phyloP scores from a whole-genome alignment of 1,140 invertebrate genomes.

The Bombus huntii region DNA sequence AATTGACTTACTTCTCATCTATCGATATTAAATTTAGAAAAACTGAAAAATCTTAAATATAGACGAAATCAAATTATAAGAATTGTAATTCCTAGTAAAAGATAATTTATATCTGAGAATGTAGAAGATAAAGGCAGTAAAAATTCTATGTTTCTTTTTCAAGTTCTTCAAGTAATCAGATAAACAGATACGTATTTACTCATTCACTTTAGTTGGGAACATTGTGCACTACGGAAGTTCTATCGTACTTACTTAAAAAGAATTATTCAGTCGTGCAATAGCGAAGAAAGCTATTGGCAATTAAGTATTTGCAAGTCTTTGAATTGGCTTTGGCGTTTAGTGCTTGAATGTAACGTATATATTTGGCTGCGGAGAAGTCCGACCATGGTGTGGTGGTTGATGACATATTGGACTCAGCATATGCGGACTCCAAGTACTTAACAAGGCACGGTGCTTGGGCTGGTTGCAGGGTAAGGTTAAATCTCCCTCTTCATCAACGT shows the following conservation, averaged over 20 bases:
- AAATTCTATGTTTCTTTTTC: not conserved
- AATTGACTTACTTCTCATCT: not conserved
- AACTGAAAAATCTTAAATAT: not conserved
- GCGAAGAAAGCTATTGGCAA: slow-evolving; percentile 49
- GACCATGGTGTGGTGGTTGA: slow-evolving; percentile 66
- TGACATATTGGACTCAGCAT: slow-evolving; percentile 70
- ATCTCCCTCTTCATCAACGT: slow-evolving; percentile 84
- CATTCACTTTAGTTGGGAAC: slow-evolving; percentile 18
- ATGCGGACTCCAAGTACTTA: slow-evolving; percentile 79
- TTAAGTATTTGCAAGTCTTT: slow-evolving; percentile 60
- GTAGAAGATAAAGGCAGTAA: not conserved
- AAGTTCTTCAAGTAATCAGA: not conserved
- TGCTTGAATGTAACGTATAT: slow-evolving; percentile 62
- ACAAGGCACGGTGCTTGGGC: slow-evolving; percentile 82
- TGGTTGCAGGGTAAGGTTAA: slow-evolving; percentile 87
- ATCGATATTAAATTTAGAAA: not conserved
- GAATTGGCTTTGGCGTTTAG: slow-evolving; percentile 64
- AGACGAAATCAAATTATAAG: not conserved
- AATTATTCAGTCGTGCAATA: slow-evolving; percentile 2
- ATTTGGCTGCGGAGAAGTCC: slow-evolving; percentile 59
- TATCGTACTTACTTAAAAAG: not conserved
- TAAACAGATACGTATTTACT: not conserved
- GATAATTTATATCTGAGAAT: not conserved
- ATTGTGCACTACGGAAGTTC: not conserved
- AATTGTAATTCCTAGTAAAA: not conserved